These are phyloP conservation scores for Nesometra sesokonis DNA, from an alignment of 35 echinoderm and acorn worm species.

Conservation along the genomic window DNA sequence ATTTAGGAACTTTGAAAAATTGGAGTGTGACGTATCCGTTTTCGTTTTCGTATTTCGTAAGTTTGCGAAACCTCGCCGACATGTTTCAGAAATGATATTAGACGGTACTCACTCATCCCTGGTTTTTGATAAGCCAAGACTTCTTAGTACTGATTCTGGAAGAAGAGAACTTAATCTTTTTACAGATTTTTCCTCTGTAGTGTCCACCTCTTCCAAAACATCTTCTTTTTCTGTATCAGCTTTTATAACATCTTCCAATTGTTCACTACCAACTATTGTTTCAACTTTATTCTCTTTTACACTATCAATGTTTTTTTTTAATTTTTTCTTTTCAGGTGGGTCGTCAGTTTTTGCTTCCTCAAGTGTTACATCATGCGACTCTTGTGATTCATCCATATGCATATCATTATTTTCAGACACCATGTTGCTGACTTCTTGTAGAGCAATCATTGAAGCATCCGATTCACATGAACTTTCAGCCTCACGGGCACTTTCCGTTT, in stretches of 20 bases:
- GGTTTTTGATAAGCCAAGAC: neutral
- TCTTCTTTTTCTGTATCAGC: too few species aligned
- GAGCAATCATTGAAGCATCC: neutral
- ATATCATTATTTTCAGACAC: neutral
- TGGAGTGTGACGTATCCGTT: too few species aligned
- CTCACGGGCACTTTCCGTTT: slow-evolving; percentile 39
- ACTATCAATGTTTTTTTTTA: neutral
- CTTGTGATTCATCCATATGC: neutral
- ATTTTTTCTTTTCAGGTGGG: neutral
- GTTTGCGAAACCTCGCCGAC: too few species aligned
- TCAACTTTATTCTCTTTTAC: neutral
- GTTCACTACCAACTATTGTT: neutral
- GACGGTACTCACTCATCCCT: neutral
- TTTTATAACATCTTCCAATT: neutral
- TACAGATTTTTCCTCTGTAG: neutral
- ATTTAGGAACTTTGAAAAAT: too few species aligned
- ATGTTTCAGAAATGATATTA: too few species aligned
- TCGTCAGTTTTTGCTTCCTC: neutral
- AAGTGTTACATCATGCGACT: neutral
- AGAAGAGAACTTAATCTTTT: neutral
- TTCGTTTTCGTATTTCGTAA: too few species aligned
- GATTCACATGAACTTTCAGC: neutral
- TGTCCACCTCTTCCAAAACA: too few species aligned
- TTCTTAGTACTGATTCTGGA: neutral
- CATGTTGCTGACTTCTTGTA: neutral